phyloP scores from a whole-genome alignment of 2,113 vertebrate species.

The Hemiprocne comata region DNA sequence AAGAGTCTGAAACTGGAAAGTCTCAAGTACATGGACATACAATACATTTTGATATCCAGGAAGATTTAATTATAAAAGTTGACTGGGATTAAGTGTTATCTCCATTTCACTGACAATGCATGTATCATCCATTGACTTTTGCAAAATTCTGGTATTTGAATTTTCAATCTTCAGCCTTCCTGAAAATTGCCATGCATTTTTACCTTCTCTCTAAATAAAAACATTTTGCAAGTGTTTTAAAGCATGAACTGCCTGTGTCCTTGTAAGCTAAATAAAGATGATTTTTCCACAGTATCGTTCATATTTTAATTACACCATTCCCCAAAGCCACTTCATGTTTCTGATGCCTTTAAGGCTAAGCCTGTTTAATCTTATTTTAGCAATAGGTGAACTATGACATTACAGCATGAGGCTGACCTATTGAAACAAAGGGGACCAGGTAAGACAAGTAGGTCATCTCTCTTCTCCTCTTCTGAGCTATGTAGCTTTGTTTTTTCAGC shows the following conservation, averaged over 20 bases:
- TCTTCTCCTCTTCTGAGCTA: not conserved
- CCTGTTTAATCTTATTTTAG: not conserved
- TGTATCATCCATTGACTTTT: not conserved
- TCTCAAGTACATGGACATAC: not conserved
- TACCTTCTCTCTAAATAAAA: not conserved
- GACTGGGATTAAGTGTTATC: not conserved
- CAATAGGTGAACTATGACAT: not conserved
- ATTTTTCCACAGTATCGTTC: not conserved
- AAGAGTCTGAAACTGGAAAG: not conserved
- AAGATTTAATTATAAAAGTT: not conserved
- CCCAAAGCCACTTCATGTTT: not conserved
- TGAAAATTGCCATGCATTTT: not conserved
- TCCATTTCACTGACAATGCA: not conserved
- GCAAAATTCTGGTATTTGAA: not conserved
- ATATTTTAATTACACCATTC: not conserved
- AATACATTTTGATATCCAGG: not conserved
- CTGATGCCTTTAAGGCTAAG: not conserved
- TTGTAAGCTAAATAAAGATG: not conserved
- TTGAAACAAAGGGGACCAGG: not conserved
- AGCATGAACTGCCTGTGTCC: not conserved
- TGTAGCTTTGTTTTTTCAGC: not conserved
- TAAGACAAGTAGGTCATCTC: not conserved
- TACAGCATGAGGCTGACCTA: not conserved
- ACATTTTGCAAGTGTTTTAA: not conserved
- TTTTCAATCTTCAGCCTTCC: not conserved